A percentile compares a stretch with the other conserved stretches of the same genome.
Conservation (phyloP, 1,140 invertebrate species). For the Cryptotermes secundus region DNA sequence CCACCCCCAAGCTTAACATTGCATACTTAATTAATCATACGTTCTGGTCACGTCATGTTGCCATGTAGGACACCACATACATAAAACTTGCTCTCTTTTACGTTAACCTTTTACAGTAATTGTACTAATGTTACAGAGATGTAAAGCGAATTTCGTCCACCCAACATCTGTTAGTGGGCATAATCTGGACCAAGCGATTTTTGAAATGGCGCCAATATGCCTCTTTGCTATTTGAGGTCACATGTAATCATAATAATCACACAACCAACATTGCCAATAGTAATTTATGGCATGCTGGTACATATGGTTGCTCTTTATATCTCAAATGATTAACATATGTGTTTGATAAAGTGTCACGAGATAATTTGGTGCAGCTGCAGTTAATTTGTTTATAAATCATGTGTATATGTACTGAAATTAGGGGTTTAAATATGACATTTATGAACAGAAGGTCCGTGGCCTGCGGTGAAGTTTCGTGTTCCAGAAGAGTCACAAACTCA, state of each 20-base stretch:
- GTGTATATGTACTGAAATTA: not conserved
- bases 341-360: not conserved
- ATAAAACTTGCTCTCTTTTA: not conserved
- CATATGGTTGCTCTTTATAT: not conserved
- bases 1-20: not conserved
- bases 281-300: not conserved
- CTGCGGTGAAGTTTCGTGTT: not conserved
- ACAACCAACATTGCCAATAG: not conserved
- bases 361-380: not conserved
- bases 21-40: not conserved
- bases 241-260: not conserved
- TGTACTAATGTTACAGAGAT: not conserved
- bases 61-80: not conserved
- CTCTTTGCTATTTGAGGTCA: not conserved
- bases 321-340: not conserved
- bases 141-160: not conserved
- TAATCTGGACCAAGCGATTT: not conserved
- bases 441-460: conserved; percentile 3
- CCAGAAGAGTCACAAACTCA: conserved; percentile 24
- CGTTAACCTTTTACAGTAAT: not conserved
- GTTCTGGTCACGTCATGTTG: not conserved
- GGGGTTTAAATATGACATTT: not conserved
- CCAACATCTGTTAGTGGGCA: not conserved
- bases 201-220: conserved; percentile 15
- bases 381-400: not conserved